A percentile compares a stretch with the other conserved stretches of the same genome.
phyloP scores from a whole-genome alignment of 2,888 invertebrate genomes.

The Antheraea yamamai region DNA sequence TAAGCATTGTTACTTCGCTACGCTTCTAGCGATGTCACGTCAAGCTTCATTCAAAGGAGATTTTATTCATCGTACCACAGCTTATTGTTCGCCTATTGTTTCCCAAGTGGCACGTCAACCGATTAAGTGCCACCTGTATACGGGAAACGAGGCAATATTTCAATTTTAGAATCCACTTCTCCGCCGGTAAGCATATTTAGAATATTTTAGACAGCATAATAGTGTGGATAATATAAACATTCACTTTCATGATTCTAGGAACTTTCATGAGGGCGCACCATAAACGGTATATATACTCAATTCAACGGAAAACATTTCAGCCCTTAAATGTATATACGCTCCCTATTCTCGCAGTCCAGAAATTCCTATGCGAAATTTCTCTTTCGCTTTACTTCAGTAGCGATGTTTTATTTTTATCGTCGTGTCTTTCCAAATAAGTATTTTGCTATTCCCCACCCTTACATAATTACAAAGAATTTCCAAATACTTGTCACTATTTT shows the following conservation, averaged over 20 bases:
- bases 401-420: conserved; percentile 67
- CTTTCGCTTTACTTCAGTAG: conserved; percentile 51
- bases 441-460: conserved; percentile 50
- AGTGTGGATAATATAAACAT: conserved; percentile 33
- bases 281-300: conserved; percentile 42
- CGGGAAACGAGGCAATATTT: conserved; percentile 18
- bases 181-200: not conserved
- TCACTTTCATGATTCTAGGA: conserved; percentile 34
- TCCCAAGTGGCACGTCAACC: conserved; percentile 18
- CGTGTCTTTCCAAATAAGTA: conserved; percentile 63
- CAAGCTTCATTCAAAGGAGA: conserved; percentile 1
- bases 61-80: conserved; percentile 15
- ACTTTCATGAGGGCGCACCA: conserved; percentile 29
- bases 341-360: conserved; percentile 49
- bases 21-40: not conserved
- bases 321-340: conserved; percentile 43
- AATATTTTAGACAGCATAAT: conserved; percentile 20
- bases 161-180: conserved; percentile 6
- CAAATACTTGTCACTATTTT: conserved; percentile 55
- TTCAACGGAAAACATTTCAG: conserved; percentile 46
- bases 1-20: not conserved
- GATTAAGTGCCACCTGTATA: conserved; percentile 19
- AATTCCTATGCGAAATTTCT: conserved; percentile 60
- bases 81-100: conserved; percentile 17
- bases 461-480: conserved; percentile 55